phyloP scores from a whole-genome alignment of 2,888 invertebrate species.

The Sipha maydis region DNA sequence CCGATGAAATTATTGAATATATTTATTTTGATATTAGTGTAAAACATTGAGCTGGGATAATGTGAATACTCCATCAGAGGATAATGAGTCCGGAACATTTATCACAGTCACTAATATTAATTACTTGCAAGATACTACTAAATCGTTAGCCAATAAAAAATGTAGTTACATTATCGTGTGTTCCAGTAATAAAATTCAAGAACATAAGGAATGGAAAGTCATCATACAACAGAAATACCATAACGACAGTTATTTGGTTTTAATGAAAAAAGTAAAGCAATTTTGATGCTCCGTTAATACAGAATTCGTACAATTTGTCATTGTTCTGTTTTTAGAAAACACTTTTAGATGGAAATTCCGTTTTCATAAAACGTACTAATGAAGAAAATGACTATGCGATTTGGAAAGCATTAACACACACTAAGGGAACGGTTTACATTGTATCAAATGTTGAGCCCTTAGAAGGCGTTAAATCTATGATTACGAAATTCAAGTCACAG shows the following conservation, averaged over 20 bases:
- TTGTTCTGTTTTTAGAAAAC: background rate
- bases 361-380: background rate
- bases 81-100: conserved; percentile 4
- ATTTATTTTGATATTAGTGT: conserved; percentile 3
- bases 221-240: conserved; percentile 4
- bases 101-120: background rate
- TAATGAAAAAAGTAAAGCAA: conserved; percentile 29
- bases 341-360: background rate
- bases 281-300: background rate
- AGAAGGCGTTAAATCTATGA: conserved; percentile 1
- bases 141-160: background rate
- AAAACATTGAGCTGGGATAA: conserved; percentile 23
- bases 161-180: conserved; percentile 8
- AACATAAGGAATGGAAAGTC: conserved; percentile 35
- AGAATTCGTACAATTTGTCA: background rate
- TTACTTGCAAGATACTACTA: conserved; percentile 3
- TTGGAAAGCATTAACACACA: background rate
- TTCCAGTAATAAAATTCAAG: background rate
- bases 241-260: background rate
- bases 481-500: conserved; percentile 3
- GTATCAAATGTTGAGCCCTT: background rate
- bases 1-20: background rate
- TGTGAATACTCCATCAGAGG: background rate
- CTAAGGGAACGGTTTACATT: background rate
- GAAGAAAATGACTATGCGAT: background rate